Conservation (phyloP, 2,888 invertebrate genomes). For the Hoplodrina blanda region DNA sequence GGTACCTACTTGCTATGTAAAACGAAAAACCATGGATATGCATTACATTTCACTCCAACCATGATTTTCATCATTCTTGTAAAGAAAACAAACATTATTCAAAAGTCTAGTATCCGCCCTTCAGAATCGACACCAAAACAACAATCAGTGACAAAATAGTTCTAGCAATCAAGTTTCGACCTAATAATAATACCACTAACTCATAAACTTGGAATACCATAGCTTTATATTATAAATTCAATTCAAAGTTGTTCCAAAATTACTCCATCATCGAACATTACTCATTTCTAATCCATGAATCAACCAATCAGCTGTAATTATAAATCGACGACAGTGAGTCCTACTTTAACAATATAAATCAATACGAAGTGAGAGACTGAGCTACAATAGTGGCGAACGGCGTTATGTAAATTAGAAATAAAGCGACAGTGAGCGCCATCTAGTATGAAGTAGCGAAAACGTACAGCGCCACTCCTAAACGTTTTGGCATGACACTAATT, state of each 20-base stretch:
- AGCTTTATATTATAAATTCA: not conserved
- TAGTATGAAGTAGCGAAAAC: slow-evolving; percentile 48
- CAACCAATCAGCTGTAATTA: slow-evolving; percentile 34
- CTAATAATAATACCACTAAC: slow-evolving; percentile 19
- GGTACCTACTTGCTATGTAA: too few relatives aligned
- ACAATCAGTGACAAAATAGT: slow-evolving; percentile 38
- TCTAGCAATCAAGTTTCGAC: slow-evolving; percentile 2
- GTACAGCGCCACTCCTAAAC: slow-evolving; percentile 8
- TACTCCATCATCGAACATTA: slow-evolving; percentile 3
- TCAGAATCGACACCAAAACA: slow-evolving; percentile 20
- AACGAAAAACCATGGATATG: too few relatives aligned
- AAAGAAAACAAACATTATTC: slow-evolving; percentile 15
- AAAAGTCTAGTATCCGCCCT: not conserved
- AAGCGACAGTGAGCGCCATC: slow-evolving; percentile 56
- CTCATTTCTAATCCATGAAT: slow-evolving; percentile 29
- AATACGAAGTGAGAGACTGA: slow-evolving; percentile 31
- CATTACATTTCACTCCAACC: too few relatives aligned
- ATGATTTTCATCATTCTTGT: not conserved
- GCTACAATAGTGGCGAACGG: slow-evolving; percentile 1
- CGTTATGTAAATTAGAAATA: not conserved
- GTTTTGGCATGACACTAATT: too few relatives aligned
- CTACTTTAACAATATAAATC: slow-evolving; percentile 36
- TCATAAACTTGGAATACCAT: not conserved
- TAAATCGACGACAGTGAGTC: slow-evolving; percentile 20
- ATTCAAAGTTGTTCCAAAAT: not conserved